Evolutionary conservation across 2,888 invertebrate genomes (phyloP).

Genomic region (Nomada ruficornis): DNA sequence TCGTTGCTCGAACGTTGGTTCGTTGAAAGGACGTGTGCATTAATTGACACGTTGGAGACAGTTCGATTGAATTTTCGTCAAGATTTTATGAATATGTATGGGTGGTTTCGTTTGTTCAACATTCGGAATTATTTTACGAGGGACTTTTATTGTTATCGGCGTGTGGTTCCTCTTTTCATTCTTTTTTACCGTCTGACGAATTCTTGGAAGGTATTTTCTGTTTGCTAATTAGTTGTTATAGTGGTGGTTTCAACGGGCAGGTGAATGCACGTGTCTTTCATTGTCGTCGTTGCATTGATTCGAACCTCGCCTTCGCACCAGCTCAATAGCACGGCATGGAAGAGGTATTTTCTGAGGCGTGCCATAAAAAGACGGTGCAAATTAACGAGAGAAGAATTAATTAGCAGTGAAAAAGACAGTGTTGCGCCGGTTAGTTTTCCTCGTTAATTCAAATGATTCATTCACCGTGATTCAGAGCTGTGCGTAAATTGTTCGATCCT

Average conservation of each 20-base stretch:
- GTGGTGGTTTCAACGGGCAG: too few species aligned
- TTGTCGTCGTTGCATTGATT: not conserved
- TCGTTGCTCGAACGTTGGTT: not conserved
- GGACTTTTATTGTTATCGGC: not conserved
- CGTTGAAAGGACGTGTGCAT: not conserved
- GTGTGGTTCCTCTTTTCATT: too few species aligned
- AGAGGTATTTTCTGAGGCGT: not conserved
- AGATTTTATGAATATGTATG: not conserved
- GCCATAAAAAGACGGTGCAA: not conserved
- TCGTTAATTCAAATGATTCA: not conserved
- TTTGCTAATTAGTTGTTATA: not conserved
- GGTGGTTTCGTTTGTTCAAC: not conserved
- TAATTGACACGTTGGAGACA: not conserved
- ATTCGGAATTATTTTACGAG: not conserved
- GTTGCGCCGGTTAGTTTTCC: not conserved
- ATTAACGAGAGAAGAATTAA: constrained; percentile 2
- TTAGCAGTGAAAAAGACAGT: not conserved
- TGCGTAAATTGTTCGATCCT: not conserved
- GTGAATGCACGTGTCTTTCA: not conserved
- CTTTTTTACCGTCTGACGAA: not conserved
- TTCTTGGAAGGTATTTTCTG: not conserved
- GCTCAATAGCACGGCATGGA: not conserved
- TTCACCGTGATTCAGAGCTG: not conserved
- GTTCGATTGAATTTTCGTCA: not conserved
- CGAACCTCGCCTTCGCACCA: not conserved